Base-by-base conservation (phyloP, 2,797 vertebrate species). In the Poecile montanus region DNA sequence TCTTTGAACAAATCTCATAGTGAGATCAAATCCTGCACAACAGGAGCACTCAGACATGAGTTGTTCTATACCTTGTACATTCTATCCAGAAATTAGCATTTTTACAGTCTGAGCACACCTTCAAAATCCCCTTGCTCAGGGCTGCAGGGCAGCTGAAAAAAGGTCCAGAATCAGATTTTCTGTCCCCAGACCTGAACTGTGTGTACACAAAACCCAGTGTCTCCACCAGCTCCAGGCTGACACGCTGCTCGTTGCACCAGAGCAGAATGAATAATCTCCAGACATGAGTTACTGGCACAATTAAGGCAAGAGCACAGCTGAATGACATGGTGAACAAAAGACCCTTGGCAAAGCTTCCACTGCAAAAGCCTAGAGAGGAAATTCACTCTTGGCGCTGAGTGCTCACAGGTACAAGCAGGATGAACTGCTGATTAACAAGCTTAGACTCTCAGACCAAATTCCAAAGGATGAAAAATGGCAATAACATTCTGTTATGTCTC, bases 401-500 rank as follows among this genome's bases (percentile, higher is more conserved):
- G 4, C 47, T 65, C 11, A 1, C 6, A 0, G 57, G 65, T 53
- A 91, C 48, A 50, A 83, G 87, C 86, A 58, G 78, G 75, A 89
- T 1, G 4, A 91, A 51, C 42, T 56, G 68, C 84, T 89, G 85
- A 76, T 95, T 94, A 96, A 85, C 89, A 93, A 74, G 65, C 63
- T 85, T 65, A 88, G 84, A 61, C 27, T 32, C 63, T 89, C 78
- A 89, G 75, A 83, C 84, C 19, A 67, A 89, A 95, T 92, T 89
- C 61, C 84, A 89, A 77, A 76, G 68, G 81, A 88, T 93, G 94
- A 95, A 85, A 91, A 85, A 94, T 32, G 29, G 91, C 84, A 91
- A 38, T 68, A 91, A 71, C 50, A 13, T 56, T 86, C 71, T 95
- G 72, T 87, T 93, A 68, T 65, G 91, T 89, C 94, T 93, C 61